Base-by-base conservation (phyloP, 2,113 vertebrate species). In the Cyprinodon tularosa region DNA sequence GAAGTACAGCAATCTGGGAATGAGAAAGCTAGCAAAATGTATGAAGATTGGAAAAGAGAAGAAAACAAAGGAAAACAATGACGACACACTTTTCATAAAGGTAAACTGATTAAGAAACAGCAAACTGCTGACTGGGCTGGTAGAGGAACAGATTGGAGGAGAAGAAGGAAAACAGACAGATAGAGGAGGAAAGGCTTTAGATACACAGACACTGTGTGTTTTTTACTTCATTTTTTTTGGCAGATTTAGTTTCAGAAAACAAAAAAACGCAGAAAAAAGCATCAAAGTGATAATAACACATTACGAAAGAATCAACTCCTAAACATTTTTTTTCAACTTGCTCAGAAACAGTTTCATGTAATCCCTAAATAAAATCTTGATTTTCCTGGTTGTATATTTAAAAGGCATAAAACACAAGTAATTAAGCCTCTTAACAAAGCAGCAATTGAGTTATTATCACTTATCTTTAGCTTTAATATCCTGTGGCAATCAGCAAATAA, bases 61-160 rank as follows among this genome's bases (percentile, higher is more conserved):
- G n/a, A 70, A 68, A 62, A 13, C n/a, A 68, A 66, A 60, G 15
- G 6, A 15, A 6, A 3, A 14, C 0, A 20, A 68, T 47, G 36
- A 12, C 37, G 17, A 71, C 66, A 68, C 38, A 65, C 22, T 65
- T 62, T 82, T 89, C 77, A 80, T 74, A 84, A 57, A 76, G 81
- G 77, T 59, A 61, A 29, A 29, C 29, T 29, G 29, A 82, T 72
- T 61, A 64, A 60, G 47, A 73, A 72, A 76, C 57, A 45, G 29
- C 22, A 22, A 77, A 17, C 29, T 6, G 78, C 70, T 53, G 77
- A 65, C 57, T 15, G 66, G 80, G 70, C 68, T 44, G 82, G 4
- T 15, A 57, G 5, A 74, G 74, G 40, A 62, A 69, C 48, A 60
- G 74, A 70, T 74, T 48, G 60, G 66, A 77, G 53, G 50, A 42